These are phyloP conservation scores for Adrianichthys oophorus DNA, from an alignment of 2,797 vertebrate species.

Conservation along the genomic window DNA sequence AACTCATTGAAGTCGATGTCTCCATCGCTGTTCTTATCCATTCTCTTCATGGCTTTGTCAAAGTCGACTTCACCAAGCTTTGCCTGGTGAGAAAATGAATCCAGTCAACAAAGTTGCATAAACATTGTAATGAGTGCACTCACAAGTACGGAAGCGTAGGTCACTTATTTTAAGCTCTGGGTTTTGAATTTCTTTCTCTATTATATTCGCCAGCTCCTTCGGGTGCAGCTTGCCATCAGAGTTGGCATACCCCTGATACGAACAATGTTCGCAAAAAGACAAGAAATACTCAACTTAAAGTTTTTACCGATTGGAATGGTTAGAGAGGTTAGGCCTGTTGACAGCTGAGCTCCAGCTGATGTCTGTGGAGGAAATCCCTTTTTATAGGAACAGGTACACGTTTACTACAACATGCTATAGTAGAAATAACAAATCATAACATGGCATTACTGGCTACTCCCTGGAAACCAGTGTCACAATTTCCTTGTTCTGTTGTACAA, in stretches of 20 bases:
- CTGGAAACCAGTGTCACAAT: neutral
- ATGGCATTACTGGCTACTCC: neutral
- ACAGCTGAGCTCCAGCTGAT: slow-evolving; percentile 6
- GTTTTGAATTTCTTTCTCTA: slow-evolving; percentile 35
- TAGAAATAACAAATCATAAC: too few relatives aligned
- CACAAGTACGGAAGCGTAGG: too few relatives aligned
- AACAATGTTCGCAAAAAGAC: neutral
- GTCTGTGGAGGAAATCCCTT: slow-evolving; percentile 5
- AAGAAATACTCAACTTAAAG: neutral
- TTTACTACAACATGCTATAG: too few relatives aligned
- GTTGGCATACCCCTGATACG: slow-evolving; percentile 42
- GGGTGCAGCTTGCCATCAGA: slow-evolving; percentile 41
- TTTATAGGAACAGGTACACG: slow-evolving; percentile 8
- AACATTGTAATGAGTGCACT: neutral
- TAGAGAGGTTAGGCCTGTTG: slow-evolving; percentile 5
- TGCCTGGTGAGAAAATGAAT: slow-evolving; percentile 29
- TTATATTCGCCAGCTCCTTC: slow-evolving; percentile 32
- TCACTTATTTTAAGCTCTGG: slow-evolving; percentile 49
- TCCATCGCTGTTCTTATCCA: slow-evolving; percentile 56
- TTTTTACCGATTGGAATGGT: slow-evolving; percentile 1
- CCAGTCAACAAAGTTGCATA: neutral
- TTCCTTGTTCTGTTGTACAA: neutral
- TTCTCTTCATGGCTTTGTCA: slow-evolving; percentile 24
- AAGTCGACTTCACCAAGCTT: slow-evolving; percentile 35
- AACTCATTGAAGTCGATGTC: slow-evolving; percentile 59